A percentile compares a stretch with the other conserved stretches of the same genome.
Evolutionary conservation across 2,113 vertebrate species (phyloP).

Genomic region (Balaeniceps rex): DNA sequence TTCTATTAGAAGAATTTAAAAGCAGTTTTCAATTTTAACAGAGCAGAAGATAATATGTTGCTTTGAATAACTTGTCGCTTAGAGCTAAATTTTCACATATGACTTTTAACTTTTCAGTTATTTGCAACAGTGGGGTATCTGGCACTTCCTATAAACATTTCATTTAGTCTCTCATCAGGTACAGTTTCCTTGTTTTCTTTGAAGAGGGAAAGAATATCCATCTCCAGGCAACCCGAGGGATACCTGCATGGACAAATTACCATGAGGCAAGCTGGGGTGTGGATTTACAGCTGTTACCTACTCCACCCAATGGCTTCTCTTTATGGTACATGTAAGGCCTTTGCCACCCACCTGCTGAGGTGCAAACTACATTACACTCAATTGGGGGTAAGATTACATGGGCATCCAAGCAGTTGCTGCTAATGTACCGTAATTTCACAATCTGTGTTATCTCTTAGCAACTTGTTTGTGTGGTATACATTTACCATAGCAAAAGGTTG

Average conservation of each 20-base stretch:
- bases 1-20: neutral
- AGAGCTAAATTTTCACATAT: neutral
- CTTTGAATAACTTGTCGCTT: neutral
- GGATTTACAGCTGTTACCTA: neutral
- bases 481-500: neutral
- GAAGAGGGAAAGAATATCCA: neutral
- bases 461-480: constrained; percentile 14
- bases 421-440: neutral
- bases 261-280: constrained; percentile 14
- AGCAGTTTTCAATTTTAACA: neutral
- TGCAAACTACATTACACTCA: neutral
- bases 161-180: neutral
- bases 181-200: neutral
- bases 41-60: neutral
- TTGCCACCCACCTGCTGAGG: neutral
- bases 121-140: neutral
- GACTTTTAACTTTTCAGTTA: neutral
- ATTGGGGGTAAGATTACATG: neutral
- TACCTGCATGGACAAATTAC: neutral
- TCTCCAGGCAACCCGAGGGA: neutral
- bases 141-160: neutral
- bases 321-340: neutral
- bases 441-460: constrained; percentile 9
- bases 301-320: constrained; percentile 23
- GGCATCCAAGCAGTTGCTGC: neutral